A percentile compares a stretch with the other conserved stretches of the same genome.
These are phyloP conservation scores for Apodemia mormo DNA, from an alignment of 2,888 invertebrate genomes.

Conservation along the genomic window DNA sequence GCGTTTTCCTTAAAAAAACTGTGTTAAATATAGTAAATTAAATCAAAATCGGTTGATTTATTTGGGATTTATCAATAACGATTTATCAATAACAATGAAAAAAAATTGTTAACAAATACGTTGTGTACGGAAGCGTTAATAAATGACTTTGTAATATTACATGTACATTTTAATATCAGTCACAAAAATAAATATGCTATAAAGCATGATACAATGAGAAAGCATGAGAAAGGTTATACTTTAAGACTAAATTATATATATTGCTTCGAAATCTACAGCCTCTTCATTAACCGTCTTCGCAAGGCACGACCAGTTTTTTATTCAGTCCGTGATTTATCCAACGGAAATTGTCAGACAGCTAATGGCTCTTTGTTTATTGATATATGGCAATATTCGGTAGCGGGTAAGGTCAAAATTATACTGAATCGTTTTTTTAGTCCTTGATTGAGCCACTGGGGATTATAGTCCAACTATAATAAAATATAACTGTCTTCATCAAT, in stretches of 20 bases:
- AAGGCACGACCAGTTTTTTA: conserved; percentile 60
- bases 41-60: too few species aligned
- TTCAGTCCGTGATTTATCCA: conserved; percentile 71
- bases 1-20: too few species aligned
- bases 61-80: too few species aligned
- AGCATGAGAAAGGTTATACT: too few species aligned
- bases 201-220: too few species aligned
- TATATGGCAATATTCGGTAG: conserved; percentile 77
- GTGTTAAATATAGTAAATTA: too few species aligned
- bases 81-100: too few species aligned
- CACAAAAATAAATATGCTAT: too few species aligned
- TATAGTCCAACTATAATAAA: conserved; percentile 46
- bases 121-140: too few species aligned
- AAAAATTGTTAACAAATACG: too few species aligned
- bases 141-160: too few species aligned
- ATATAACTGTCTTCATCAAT: conserved; percentile 33
- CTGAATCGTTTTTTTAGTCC: conserved; percentile 51
- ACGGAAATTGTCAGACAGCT: conserved; percentile 79
- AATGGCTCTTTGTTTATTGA: conserved; percentile 80
- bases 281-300: conserved; percentile 61
- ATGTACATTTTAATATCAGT: too few species aligned
- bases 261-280: conserved; percentile 35
- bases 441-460: conserved; percentile 64
- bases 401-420: conserved; percentile 63
- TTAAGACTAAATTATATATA: conserved; percentile 17